Conservation (phyloP, 1,140 invertebrate genomes). For the Drosophila equinoxialis region DNA sequence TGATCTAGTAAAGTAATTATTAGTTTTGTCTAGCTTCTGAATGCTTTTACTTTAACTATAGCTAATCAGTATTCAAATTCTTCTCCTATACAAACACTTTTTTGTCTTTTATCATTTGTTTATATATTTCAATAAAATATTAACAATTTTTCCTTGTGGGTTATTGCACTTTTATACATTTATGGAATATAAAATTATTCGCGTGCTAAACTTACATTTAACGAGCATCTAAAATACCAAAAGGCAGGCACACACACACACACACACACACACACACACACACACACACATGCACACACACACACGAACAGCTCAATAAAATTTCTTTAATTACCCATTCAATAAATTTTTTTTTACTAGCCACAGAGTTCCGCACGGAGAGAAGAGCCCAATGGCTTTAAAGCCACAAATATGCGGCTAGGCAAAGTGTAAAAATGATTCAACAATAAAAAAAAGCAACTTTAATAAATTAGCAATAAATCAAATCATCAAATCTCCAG, state of each 20-base stretch:
- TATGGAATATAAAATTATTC: conserved; percentile 37
- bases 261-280: too few species aligned
- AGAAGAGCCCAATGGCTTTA: conserved; percentile 13
- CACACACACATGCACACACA: too few species aligned
- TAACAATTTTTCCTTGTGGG: not conserved
- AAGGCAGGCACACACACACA: conserved; percentile 10
- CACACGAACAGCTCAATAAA: conserved; percentile 46
- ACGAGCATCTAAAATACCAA: conserved; percentile 60
- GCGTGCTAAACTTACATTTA: conserved; percentile 53
- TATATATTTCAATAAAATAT: not conserved
- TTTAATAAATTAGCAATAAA: conserved; percentile 76
- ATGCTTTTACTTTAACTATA: too few species aligned
- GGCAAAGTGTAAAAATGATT: conserved; percentile 74
- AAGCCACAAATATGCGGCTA: conserved; percentile 37
- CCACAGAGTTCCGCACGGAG: conserved; percentile 60
- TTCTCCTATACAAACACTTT: not conserved
- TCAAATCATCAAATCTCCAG: conserved; percentile 60
- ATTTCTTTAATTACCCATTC: conserved; percentile 62
- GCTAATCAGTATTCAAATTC: too few species aligned
- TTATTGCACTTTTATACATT: conserved; percentile 29
- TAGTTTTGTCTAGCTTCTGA: too few species aligned
- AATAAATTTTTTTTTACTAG: conserved; percentile 42
- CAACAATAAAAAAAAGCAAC: conserved; percentile 58
- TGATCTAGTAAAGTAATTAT: too few species aligned
- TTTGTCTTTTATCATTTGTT: not conserved